These are phyloP conservation scores for Microcebus jonahi DNA, from an alignment of 2,113 vertebrate genomes.

Conservation along the genomic window DNA sequence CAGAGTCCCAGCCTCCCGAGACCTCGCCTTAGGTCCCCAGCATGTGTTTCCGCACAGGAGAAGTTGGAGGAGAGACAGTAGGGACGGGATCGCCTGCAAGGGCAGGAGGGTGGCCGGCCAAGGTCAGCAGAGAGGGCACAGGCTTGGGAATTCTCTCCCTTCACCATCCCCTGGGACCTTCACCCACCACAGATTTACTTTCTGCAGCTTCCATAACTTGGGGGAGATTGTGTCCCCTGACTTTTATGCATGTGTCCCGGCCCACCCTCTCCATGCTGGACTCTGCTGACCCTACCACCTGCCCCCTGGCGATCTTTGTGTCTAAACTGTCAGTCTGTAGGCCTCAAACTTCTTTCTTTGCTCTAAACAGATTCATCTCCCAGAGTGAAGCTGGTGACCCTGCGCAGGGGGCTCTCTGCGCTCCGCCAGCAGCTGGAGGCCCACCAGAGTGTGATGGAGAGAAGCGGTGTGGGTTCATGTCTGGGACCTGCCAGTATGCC, in stretches of 20 bases:
- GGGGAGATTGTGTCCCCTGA: not conserved
- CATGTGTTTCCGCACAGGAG: not conserved
- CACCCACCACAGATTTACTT: not conserved
- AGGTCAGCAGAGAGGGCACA: not conserved
- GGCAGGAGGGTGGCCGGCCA: no score
- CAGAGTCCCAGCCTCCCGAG: not conserved
- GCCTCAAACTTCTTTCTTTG: not conserved
- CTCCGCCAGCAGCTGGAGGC: not conserved
- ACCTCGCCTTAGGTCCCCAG: not conserved
- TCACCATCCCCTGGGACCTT: not conserved
- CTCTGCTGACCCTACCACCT: not conserved
- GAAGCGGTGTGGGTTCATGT: not conserved
- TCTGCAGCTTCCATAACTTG: not conserved
- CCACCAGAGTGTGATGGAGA: not conserved
- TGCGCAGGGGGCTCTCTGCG: not conserved
- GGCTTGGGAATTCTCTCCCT: not conserved
- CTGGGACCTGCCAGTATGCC: not conserved
- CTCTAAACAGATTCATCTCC: not conserved
- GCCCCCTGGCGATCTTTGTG: not conserved
- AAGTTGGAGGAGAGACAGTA: not conserved
- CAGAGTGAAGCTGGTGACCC: not conserved
- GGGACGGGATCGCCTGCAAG: not conserved
- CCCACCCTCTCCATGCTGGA: not conserved
- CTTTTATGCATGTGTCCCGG: not conserved
- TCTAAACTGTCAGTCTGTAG: not conserved